Evolutionary conservation across 2,888 invertebrate genomes (phyloP), one percentile per base, ranked within the genome.

Genomic region (Chymomyza fuscimana): DNA sequence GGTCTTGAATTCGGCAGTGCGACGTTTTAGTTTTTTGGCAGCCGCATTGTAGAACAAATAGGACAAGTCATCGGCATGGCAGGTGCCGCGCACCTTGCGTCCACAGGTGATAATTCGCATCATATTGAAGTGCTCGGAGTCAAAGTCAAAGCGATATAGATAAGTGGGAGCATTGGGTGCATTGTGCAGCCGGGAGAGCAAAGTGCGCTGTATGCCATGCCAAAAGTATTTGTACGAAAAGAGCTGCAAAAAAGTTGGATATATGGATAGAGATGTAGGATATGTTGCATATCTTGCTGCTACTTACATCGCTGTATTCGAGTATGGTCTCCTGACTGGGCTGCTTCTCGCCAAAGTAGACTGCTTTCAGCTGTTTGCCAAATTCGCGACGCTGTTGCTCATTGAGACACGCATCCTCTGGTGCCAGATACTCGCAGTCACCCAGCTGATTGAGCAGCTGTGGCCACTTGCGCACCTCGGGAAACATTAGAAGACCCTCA

Each of bases 281-380:
- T 0, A 5, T 29, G 15, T 29, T 19, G n/a, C 1, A 0, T 52
- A 16, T 15, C 16, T 52, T 4, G 10, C 22, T 16, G 12, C 5
- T 61, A 85, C 90, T 90, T 78, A 91, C 91, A 83, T 92, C 91
- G 66, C 90, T 84, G 75, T 92, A 91, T 70, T 91, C 87, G 51
- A 92, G 87, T 4, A 92, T 85, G 40, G 92, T 91, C 25, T 92
- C 83, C 66, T 72, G 80, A 3, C 89, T 86, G 2, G 92, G 89
- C 62, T 91, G 88, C 46, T 91, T 88, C 9, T 92, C 90, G 1
- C 91, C 92, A 77, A 92, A 93, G 80, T 93, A 93, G 10, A 90
- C 87, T 16, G 92, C 73, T 60, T 91, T 91, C 10, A 93, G 87
- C 75, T 89, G 88, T 3, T 89, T 80, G 1, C 92, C 93, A 46